phyloP scores from a whole-genome alignment of 2,797 vertebrate species.

The Gila robusta region DNA sequence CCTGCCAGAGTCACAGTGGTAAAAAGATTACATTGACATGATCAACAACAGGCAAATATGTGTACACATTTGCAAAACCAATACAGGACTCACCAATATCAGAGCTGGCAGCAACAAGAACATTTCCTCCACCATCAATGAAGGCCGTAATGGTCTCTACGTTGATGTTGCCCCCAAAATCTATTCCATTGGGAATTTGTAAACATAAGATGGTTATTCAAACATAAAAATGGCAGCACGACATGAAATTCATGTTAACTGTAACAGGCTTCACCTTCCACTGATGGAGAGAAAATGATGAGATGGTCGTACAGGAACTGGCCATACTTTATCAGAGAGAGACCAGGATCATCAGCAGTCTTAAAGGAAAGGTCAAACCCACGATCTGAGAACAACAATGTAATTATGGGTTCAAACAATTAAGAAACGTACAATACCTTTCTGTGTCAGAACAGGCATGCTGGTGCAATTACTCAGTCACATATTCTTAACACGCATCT shows the following conservation, averaged over 20 bases:
- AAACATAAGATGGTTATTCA: neutral
- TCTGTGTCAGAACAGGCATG: neutral
- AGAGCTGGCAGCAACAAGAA: constrained; percentile 92
- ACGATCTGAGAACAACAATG: constrained; percentile 80
- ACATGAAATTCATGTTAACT: neutral
- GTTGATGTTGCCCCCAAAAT: constrained; percentile 97
- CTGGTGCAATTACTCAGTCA: neutral
- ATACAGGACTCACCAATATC: constrained; percentile 87
- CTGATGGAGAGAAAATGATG: constrained; percentile 93
- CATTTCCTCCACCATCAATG: constrained; percentile 94
- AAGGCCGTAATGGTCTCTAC: constrained; percentile 96
- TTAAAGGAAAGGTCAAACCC: constrained; percentile 94
- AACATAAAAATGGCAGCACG: neutral
- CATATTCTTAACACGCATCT: neutral
- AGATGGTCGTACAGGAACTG: constrained; percentile 96
- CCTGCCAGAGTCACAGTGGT: constrained; percentile 75
- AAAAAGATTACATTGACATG: neutral
- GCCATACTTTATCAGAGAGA: constrained; percentile 96
- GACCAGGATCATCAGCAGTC: constrained; percentile 90
- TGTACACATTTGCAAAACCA: neutral
- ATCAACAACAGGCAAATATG: neutral
- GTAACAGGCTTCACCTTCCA: constrained; percentile 86
- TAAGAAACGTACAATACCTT: neutral
- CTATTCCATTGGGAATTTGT: constrained; percentile 70
- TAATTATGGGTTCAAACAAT: neutral